A percentile compares a stretch with the other conserved stretches of the same genome.
Conservation (phyloP, 2,888 invertebrate species). For the Heliconius charithonia region DNA sequence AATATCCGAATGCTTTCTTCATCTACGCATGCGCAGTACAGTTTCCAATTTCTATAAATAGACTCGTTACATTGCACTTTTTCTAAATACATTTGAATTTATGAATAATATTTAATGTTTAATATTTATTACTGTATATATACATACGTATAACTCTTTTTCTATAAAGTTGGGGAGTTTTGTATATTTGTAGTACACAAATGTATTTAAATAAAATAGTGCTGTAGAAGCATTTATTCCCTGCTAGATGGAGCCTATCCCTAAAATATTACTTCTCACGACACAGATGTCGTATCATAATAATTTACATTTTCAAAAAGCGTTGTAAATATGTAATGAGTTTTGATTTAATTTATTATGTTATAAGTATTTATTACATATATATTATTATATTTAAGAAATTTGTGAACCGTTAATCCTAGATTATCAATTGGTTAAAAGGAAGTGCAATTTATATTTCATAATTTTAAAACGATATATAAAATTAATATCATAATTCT, state of each 20-base stretch:
- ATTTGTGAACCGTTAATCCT: too few species aligned
- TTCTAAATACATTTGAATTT: too few species aligned
- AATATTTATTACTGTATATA: too few species aligned
- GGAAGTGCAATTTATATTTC: too few species aligned
- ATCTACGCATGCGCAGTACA: slow-evolving; percentile 1
- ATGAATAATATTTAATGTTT: too few species aligned
- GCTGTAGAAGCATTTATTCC: neutral
- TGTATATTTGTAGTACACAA: neutral
- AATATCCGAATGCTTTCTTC: neutral
- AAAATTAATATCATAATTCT: too few species aligned
- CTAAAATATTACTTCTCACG: neutral
- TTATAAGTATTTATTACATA: too few species aligned
- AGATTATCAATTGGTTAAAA: too few species aligned
- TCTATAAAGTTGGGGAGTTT: neutral
- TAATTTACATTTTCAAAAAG: neutral
- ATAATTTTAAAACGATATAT: too few species aligned
- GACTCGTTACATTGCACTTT: too few species aligned
- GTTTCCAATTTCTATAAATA: neutral
- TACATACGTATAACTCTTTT: neutral
- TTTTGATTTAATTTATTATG: too few species aligned
- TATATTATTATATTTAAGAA: too few species aligned
- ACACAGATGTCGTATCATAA: neutral
- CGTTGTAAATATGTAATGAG: neutral
- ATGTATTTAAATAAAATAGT: neutral
- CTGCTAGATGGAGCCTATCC: slow-evolving; percentile 5